Evolutionary conservation across 2,797 vertebrate genomes (phyloP), one percentile per base, ranked within the genome.

Genomic region (Heteromormyrus szaboi): DNA sequence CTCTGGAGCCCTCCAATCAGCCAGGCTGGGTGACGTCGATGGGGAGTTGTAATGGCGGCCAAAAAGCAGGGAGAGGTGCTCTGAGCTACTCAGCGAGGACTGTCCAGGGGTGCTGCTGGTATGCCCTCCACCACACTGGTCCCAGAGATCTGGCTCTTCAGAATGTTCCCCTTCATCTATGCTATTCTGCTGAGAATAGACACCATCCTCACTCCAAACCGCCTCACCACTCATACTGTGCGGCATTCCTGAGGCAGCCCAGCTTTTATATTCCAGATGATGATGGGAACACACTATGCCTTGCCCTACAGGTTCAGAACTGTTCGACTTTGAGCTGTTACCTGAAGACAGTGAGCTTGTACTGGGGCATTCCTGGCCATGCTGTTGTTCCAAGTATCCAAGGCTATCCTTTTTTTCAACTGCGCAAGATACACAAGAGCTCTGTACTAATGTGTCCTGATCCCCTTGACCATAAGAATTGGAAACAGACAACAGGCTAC

Each of bases 341-440:
- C 93, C 94, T 50, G 96, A 97, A 22, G 96, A 96, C 89, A 95
- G 92, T 1, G 96, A 96, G 89, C 95, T 96, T 7, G 90, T 95
- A 92, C 95, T 96, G 9, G 90, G 92, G 92, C 91, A 95, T 87
- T 96, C 95, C 84, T 95, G 95, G 46, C 92, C 93, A 89, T 95
- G 93, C 22, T 92, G 93, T 4, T 90, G 91, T 33, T 95, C 94
- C 59, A 94, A 91, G 68, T 93, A 95, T 22, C 92, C 91, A 87
- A 95, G 94, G 79, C 90, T 94, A 25, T 93, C 90, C 56, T 95
- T 95, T 86, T 92, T 93, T 88, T 88, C 91, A 2, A 92, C 41
- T 4, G 92, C 88, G 17, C 92, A 89, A 65, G 92, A 92, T 48
- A 93, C 91, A 90, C 95, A 93, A 2, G 94, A 94, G 85, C 93